Conservation (phyloP, 2,797 vertebrate genomes). For the Rhynchotus rufescens region DNA sequence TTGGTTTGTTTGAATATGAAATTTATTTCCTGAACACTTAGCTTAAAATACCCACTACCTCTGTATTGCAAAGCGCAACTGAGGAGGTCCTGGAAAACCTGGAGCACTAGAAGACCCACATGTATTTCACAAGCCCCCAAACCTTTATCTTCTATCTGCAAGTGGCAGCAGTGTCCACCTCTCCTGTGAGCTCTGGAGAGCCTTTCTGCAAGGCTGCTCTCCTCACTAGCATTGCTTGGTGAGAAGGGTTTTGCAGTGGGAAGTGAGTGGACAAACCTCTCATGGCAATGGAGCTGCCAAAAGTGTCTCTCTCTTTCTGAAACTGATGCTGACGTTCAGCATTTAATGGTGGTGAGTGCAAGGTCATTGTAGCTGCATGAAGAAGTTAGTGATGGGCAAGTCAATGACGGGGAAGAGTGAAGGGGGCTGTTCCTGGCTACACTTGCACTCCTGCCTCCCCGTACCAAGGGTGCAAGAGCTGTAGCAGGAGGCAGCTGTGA, state of each 20-base stretch:
- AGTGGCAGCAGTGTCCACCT: background rate
- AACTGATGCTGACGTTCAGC: background rate
- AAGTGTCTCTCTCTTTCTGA: background rate
- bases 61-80: background rate
- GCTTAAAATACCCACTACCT: background rate
- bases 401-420: background rate
- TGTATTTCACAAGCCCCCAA: background rate
- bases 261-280: background rate
- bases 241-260: background rate
- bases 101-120: background rate
- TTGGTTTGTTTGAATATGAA: background rate
- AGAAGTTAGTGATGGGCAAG: background rate
- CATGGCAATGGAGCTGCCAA: background rate
- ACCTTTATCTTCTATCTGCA: background rate
- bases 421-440: background rate
- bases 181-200: background rate
- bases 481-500: background rate
- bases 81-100: background rate
- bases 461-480: background rate
- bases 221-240: background rate
- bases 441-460: background rate
- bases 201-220: rapidly evolving
- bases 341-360: background rate
- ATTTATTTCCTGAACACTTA: background rate
- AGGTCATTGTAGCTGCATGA: background rate